Conservation (phyloP, 2,888 invertebrate genomes). For the Sarcophaga variegata region DNA sequence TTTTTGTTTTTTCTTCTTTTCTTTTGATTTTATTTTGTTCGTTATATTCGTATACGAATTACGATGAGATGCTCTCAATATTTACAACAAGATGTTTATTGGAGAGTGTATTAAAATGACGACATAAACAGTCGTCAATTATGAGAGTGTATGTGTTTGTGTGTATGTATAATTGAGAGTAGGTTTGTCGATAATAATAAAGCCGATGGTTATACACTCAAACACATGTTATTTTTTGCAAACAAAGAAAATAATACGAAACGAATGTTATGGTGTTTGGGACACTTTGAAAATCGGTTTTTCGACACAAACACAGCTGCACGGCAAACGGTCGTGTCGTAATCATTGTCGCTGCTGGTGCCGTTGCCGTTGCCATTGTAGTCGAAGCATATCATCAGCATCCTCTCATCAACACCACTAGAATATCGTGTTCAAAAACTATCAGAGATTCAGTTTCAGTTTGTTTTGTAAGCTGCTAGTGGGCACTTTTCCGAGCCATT, state of each 20-base stretch:
- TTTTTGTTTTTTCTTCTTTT: not conserved
- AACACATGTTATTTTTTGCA: not conserved
- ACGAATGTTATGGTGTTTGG: slow-evolving; percentile 42
- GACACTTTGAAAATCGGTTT: slow-evolving; percentile 17
- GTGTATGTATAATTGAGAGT: not conserved
- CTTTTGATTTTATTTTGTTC: not conserved
- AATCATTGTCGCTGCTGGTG: not conserved
- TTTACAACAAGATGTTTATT: slow-evolving; percentile 64
- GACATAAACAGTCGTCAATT: slow-evolving; percentile 16
- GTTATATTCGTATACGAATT: slow-evolving; percentile 31
- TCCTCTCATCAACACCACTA: slow-evolving; percentile 64
- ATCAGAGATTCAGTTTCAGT: slow-evolving; percentile 58
- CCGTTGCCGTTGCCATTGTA: not conserved
- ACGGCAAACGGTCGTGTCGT: not conserved
- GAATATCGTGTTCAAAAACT: slow-evolving; percentile 61
- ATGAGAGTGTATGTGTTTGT: slow-evolving; percentile 9
- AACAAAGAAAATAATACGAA: slow-evolving; percentile 40
- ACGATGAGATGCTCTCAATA: slow-evolving; percentile 66
- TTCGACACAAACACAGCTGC: slow-evolving; percentile 10
- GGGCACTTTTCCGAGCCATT: slow-evolving; percentile 65
- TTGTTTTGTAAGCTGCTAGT: slow-evolving; percentile 66
- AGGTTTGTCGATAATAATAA: too few species aligned
- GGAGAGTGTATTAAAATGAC: slow-evolving; percentile 62
- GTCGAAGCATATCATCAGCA: slow-evolving; percentile 42
- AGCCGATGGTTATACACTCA: not conserved